Evolutionary conservation across 2,888 invertebrate genomes (phyloP), one percentile per base, ranked within the genome.

Genomic region (Anagyrus pseudococci): DNA sequence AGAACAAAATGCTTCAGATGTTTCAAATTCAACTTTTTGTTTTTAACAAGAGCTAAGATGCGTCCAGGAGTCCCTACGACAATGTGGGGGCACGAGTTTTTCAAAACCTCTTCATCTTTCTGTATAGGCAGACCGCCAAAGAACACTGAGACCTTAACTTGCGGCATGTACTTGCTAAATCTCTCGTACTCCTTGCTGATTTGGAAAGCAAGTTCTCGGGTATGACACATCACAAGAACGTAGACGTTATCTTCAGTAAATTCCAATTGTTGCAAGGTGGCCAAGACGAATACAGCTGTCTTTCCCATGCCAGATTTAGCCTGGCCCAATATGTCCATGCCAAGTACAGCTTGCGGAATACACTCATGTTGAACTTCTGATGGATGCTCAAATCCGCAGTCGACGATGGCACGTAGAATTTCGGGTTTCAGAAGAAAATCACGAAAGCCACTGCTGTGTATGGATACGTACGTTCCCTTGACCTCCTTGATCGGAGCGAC

Each of bases 271-370:
- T 99, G 99, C 50, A 99, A 84, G 7, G 99, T 99, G 13, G 99
- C 98, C 77, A 99, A 85, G 37, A 99, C 99, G 84, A 99, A 99
- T 43, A 99, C 99, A 48, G 99, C 99, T 0, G 99, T 99, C 85
- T 99, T 99, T 6, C 99, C 99, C 99, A 99, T 99, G 85, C 99
- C 99, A 72, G 99, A 99, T 82, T 99, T 99, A 4, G 99, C 99
- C 85, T 99, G 99, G 81, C 99, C 99, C 19, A 99, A 84, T 73
- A 99, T 98, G 81, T 99, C 99, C 98, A 99, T 98, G 66, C 98
- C 96, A 71, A 99, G 87, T 48, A 99, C 98, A 52, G 99, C 99
- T 84, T 98, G 97, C 26, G 99, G 99, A 81, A 99, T 99, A 82
- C 99, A 99, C 83, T 99, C 99, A 81, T 99, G 99, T 84, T 99